Percentiles rank a stretch among this genome's conserved stretches.
phyloP scores from a whole-genome alignment of 2,888 invertebrate species.

The Caradrina clavipalpis region DNA sequence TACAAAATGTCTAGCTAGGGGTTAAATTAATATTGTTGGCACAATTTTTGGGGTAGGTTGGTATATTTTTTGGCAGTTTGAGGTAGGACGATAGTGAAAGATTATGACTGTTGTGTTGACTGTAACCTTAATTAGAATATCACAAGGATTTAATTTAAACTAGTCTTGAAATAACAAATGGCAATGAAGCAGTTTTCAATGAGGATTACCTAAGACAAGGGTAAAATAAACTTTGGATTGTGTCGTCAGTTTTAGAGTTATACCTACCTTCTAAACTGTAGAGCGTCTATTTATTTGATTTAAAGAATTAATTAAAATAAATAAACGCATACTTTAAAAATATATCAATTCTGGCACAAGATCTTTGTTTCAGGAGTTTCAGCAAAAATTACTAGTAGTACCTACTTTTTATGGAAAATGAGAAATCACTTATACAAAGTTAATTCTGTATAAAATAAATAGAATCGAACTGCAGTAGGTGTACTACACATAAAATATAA shows the following conservation, averaged over 20 bases:
- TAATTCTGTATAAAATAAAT: too few relatives aligned
- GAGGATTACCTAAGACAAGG: not conserved
- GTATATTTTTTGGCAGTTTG: conserved; percentile 17
- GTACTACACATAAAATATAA: too few relatives aligned
- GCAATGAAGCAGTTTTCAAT: not conserved
- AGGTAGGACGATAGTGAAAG: not conserved
- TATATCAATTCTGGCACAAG: not conserved
- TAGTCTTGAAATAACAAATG: not conserved
- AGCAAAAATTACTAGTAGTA: not conserved
- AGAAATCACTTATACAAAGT: too few relatives aligned
- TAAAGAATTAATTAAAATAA: too few relatives aligned
- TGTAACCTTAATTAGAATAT: not conserved
- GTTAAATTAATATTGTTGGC: conserved; percentile 54
- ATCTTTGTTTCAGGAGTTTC: not conserved
- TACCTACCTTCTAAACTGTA: too few relatives aligned
- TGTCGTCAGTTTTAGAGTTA: too few relatives aligned
- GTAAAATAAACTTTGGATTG: not conserved
- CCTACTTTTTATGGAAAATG: too few relatives aligned
- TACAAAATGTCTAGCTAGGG: conserved; percentile 52
- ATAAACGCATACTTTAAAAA: not conserved
- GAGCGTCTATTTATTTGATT: too few relatives aligned
- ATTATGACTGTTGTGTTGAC: conserved; percentile 14
- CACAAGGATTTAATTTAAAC: not conserved
- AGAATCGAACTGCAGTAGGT: too few relatives aligned
- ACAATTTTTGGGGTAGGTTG: conserved; percentile 15